A percentile compares a stretch with the other conserved stretches of the same genome.
Conservation (phyloP, 2,113 vertebrate genomes). For the Arenaria interpres region DNA sequence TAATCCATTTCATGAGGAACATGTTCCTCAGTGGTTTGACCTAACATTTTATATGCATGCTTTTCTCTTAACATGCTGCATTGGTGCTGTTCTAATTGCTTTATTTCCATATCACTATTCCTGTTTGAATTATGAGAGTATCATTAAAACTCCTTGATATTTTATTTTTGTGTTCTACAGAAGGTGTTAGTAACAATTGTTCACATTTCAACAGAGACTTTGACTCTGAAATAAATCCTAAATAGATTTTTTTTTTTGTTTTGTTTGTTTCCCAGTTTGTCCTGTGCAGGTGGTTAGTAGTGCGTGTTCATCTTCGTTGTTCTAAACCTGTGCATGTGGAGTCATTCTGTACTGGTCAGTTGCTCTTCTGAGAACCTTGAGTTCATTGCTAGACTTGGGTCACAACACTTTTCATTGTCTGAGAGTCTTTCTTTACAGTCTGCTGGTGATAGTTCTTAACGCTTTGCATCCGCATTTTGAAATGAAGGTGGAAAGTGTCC, state of each 20-base stretch:
- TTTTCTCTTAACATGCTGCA: not conserved
- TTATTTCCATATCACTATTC: not conserved
- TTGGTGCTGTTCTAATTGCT: not conserved
- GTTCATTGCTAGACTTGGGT: not conserved
- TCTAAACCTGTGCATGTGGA: not conserved
- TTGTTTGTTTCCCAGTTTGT: not conserved
- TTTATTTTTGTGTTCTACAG: not conserved
- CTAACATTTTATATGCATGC: not conserved
- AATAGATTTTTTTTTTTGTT: not conserved
- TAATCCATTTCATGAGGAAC: not conserved
- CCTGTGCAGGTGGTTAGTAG: fast-evolving
- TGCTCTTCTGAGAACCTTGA: not conserved
- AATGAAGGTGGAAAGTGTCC: not conserved
- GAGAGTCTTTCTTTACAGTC: not conserved
- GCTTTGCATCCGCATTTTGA: not conserved
- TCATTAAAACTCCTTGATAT: not conserved
- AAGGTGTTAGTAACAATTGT: not conserved
- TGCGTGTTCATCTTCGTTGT: not conserved
- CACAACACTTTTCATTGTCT: not conserved
- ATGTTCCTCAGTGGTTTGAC: not conserved
- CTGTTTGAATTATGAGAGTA: not conserved
- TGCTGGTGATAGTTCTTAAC: not conserved
- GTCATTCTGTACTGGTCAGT: not conserved
- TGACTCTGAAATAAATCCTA: not conserved
- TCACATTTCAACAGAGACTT: not conserved